Conservation (phyloP, 1,140 invertebrate genomes). For the Homarus americanus region DNA sequence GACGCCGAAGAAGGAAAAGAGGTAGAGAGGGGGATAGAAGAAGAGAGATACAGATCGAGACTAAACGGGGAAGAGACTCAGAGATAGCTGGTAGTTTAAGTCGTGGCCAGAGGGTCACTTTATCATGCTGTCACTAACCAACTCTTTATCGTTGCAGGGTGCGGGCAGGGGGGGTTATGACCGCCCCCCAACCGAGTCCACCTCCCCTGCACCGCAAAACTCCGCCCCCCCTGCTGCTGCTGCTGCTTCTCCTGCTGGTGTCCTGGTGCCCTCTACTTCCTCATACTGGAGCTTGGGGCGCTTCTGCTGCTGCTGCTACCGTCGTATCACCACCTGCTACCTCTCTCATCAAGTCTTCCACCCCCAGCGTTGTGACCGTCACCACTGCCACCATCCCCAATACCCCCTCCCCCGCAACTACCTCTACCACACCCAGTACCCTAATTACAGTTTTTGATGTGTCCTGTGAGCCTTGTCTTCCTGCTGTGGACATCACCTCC, state of each 20-base stretch:
- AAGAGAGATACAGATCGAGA: no score
- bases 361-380: not conserved
- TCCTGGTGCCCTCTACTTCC: not conserved
- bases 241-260: conserved; percentile 9
- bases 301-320: not conserved
- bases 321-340: not conserved
- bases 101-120: no score
- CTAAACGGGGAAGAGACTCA: no score
- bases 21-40: not conserved
- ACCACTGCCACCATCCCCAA: not conserved
- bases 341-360: conserved; percentile 34
- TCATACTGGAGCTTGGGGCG: not conserved
- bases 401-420: not conserved
- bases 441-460: not conserved
- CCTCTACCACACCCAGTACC: not conserved
- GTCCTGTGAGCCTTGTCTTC: not conserved
- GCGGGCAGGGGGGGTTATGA: conserved; percentile 64
- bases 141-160: conserved; percentile 28
- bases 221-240: conserved; percentile 28
- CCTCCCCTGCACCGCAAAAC: conserved; percentile 34
- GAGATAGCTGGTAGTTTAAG: no score
- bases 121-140: not conserved
- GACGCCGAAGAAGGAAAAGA: not conserved
- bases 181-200: conserved; percentile 18
- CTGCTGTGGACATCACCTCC: not conserved